A percentile compares a stretch with the other conserved stretches of the same genome.
These are phyloP conservation scores for Drosophila cardini DNA, from an alignment of 1,140 invertebrate genomes.

Conservation along the genomic window DNA sequence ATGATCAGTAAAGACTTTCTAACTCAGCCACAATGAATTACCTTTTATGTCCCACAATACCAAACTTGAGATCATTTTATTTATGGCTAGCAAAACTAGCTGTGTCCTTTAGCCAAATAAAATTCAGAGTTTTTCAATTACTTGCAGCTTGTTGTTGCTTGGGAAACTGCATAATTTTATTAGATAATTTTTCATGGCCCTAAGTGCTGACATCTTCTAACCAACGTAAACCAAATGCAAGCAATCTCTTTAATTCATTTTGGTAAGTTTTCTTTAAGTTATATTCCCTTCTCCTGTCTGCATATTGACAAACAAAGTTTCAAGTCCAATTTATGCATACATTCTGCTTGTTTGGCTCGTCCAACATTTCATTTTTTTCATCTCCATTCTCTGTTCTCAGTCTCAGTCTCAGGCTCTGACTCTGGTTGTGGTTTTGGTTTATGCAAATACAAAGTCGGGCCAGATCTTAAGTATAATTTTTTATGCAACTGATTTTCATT, in stretches of 20 bases:
- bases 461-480: slow-evolving; percentile 61
- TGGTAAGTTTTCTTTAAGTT: slow-evolving; percentile 34
- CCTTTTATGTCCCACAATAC: too few species aligned
- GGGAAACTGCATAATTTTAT: slow-evolving; percentile 12
- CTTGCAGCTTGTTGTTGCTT: slow-evolving; percentile 6
- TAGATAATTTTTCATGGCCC: slow-evolving; percentile 1
- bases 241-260: slow-evolving; percentile 48
- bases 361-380: slow-evolving; percentile 21
- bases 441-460: slow-evolving; percentile 51
- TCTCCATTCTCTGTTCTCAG: slow-evolving; percentile 9
- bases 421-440: slow-evolving; percentile 37
- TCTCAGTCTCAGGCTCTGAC: neutral
- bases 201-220: slow-evolving; percentile 26
- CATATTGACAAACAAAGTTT: slow-evolving; percentile 57
- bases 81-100: too few species aligned
- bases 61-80: too few species aligned
- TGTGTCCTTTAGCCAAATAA: neutral
- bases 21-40: too few species aligned
- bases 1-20: too few species aligned
- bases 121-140: neutral
- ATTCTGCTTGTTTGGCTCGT: slow-evolving; percentile 33
- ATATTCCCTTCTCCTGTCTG: slow-evolving; percentile 3
- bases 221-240: slow-evolving; percentile 14
- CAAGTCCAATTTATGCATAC: slow-evolving; percentile 56
- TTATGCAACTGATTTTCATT: slow-evolving; percentile 69